Evolutionary conservation across 2,113 vertebrate genomes (phyloP), one percentile per base, ranked within the genome.

Genomic region (Pelobates fuscus): DNA sequence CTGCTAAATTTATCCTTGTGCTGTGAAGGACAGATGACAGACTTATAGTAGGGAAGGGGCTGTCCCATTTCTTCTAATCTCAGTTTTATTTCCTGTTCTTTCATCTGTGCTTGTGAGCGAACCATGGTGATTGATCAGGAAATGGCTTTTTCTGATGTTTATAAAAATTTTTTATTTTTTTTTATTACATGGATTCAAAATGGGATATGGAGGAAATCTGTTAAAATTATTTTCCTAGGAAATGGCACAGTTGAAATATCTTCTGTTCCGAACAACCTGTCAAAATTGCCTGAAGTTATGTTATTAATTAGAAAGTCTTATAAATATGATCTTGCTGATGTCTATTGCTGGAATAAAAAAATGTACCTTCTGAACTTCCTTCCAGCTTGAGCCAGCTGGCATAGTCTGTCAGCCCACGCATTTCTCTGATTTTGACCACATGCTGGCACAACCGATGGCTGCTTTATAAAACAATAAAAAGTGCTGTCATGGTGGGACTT

Each of bases 281-380:
- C 59, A 62, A 14, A 20, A 32, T 67, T 67, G 44, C 68, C 21
- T 60, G 57, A 37, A 10, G 10, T 37, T 5, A 37, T 70, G 10
- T 37, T 5, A 37, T 70, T 59, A 70, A 7, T 44, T 44, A 43
- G 68, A 17, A 69, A 69, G 37, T 59, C 67, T 77, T 81, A 0
- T 80, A 84, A 89, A 84, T 70, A 0, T 14, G 78, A 79, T 80
- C 59, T 43, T 80, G 61, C 10, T 58, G 46, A 55, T 80, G 79
- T 81, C 55, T 78, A 41, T 81, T 62, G 67, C 11, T 77, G 78
- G 84, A 79, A 80, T 75, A 64, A 80, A 80, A 82, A 59, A 55
- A 24, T 79, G 70, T 79, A 82, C 74, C 78, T 81, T 77, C 77
- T 84, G 74, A 84, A 85, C 79, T 84, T 87, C 67, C 71, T 86